A percentile compares a stretch with the other conserved stretches of the same genome.
Conservation (phyloP, 2,888 invertebrate genomes). For the Drosophila yooni region DNA sequence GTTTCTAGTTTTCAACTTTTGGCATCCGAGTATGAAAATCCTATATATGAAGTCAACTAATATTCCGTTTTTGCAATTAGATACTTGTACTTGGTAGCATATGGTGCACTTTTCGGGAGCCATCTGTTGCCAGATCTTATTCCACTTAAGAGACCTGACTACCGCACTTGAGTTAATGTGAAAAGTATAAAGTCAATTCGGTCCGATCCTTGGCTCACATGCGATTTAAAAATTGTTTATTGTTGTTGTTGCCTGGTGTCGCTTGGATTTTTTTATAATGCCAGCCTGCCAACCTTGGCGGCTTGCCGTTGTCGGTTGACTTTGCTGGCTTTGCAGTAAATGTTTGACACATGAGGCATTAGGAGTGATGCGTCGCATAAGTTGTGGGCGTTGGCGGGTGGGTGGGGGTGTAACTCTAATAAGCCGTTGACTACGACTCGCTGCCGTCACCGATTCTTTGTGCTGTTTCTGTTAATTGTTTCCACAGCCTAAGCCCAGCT, state of each 20-base stretch:
- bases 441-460: slow-evolving; percentile 35
- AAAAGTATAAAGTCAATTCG: slow-evolving; percentile 23
- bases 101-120: background rate
- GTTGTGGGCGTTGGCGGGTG: background rate
- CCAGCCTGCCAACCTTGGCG: background rate
- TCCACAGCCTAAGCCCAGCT: slow-evolving; percentile 43
- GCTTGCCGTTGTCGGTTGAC: slow-evolving; percentile 17
- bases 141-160: background rate
- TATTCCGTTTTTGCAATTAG: background rate
- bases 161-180: slow-evolving; percentile 10
- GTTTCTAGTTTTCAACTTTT: background rate
- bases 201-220: slow-evolving; percentile 5
- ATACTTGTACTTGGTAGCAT: background rate
- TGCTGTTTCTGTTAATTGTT: slow-evolving; percentile 56
- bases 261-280: slow-evolving; percentile 15
- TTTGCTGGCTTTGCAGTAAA: slow-evolving; percentile 41
- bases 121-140: background rate
- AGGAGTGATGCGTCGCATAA: background rate
- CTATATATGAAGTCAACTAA: background rate
- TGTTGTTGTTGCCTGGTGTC: slow-evolving; percentile 35
- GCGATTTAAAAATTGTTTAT: slow-evolving; percentile 20
- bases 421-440: slow-evolving; percentile 37
- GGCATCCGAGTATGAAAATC: background rate
- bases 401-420: slow-evolving; percentile 29
- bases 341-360: slow-evolving; percentile 48